Conservation (phyloP, 2,888 invertebrate genomes). For the Girardia tigrina region DNA sequence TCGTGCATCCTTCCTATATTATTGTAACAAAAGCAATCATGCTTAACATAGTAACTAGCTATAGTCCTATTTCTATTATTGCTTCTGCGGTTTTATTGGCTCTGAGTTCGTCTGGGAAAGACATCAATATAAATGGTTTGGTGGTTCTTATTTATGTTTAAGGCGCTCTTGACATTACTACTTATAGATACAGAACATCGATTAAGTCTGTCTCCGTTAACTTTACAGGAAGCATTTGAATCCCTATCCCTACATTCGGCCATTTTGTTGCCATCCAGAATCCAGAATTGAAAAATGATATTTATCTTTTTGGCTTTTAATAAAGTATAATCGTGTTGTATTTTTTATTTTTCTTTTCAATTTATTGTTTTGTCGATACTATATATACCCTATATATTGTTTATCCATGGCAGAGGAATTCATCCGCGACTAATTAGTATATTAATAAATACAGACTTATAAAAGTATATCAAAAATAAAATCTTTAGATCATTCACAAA, state of each 20-base stretch:
- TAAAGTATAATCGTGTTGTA: too few relatives aligned
- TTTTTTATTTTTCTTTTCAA: too few relatives aligned
- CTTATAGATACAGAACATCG: background rate
- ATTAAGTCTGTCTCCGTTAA: background rate
- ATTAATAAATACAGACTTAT: too few relatives aligned
- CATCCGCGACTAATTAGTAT: too few relatives aligned
- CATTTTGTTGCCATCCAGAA: background rate
- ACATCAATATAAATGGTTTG: background rate
- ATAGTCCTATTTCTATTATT: background rate
- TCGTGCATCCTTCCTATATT: background rate
- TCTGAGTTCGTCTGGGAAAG: background rate
- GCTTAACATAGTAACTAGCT: background rate
- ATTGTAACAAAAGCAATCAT: background rate
- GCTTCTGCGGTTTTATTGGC: constrained; percentile 4
- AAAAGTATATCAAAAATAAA: too few relatives aligned
- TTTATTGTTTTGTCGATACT: too few relatives aligned
- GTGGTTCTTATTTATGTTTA: background rate
- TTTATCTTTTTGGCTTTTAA: too few relatives aligned
- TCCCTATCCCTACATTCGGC: background rate
- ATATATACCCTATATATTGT: too few relatives aligned
- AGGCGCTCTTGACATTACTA: too few relatives aligned
- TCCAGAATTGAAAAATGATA: too few relatives aligned
- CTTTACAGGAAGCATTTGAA: constrained; percentile 1
- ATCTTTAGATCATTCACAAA: too few relatives aligned
- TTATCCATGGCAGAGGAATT: too few relatives aligned